These are phyloP conservation scores for Caiman crocodilus DNA, from an alignment of 2,797 vertebrate genomes.

Conservation along the genomic window DNA sequence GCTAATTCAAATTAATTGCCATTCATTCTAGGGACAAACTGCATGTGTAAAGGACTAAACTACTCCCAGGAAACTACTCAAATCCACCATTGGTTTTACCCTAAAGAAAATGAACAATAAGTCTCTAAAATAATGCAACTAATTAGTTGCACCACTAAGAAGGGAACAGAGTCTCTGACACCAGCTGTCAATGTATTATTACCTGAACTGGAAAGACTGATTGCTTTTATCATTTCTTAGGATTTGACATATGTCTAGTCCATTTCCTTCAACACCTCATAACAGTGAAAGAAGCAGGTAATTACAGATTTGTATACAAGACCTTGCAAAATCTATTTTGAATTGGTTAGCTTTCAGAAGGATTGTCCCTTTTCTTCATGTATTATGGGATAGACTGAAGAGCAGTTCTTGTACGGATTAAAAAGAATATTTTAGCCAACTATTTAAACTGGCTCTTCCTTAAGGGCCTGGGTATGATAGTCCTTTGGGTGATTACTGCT, in stretches of 20 bases:
- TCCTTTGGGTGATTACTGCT: not conserved
- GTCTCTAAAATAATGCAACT: not conserved
- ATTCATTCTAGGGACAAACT: too few species aligned
- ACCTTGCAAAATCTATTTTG: not conserved
- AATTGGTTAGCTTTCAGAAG: not conserved
- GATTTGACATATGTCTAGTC: not conserved
- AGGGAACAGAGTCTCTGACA: not conserved
- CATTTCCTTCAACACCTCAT: not conserved
- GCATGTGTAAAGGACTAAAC: too few species aligned
- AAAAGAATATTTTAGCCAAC: not conserved
- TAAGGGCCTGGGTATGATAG: not conserved
- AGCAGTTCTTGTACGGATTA: not conserved
- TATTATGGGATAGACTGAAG: not conserved
- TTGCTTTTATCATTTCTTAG: not conserved
- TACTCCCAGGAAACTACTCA: too few species aligned
- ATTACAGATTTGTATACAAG: not conserved
- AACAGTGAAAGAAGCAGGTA: not conserved
- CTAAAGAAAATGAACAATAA: too few species aligned
- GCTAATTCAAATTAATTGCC: too few species aligned
- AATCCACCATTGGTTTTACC: too few species aligned
- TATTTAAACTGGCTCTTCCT: not conserved
- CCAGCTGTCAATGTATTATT: not conserved
- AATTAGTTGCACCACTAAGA: not conserved
- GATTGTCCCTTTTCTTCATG: not conserved
- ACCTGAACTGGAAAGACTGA: not conserved